Conservation (phyloP, 2,888 invertebrate genomes). For the Diaperis boleti region DNA sequence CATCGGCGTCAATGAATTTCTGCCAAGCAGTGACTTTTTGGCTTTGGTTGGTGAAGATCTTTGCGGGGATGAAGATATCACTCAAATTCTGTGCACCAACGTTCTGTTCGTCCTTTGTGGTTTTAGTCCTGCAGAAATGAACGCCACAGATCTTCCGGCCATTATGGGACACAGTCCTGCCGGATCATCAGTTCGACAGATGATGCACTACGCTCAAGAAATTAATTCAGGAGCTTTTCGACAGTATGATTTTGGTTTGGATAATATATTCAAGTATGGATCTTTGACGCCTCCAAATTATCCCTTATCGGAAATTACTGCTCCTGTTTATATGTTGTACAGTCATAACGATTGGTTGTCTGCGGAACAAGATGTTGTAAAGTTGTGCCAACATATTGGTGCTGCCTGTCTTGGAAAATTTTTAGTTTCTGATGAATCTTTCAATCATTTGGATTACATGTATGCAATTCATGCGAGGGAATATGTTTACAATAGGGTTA, state of each 20-base stretch:
- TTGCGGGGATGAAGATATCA: slow-evolving; percentile 41
- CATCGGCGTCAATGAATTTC: slow-evolving; percentile 73
- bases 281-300: slow-evolving; percentile 22
- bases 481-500: slow-evolving; percentile 48
- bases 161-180: slow-evolving; percentile 55
- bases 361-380: slow-evolving; percentile 58
- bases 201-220: slow-evolving; percentile 72
- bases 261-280: slow-evolving; percentile 27
- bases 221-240: slow-evolving; percentile 54
- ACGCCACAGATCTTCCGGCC: slow-evolving; percentile 54
- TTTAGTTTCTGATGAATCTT: slow-evolving; percentile 66
- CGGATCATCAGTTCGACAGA: slow-evolving; percentile 71
- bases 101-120: slow-evolving; percentile 60
- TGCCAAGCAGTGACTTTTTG: slow-evolving; percentile 71
- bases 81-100: slow-evolving; percentile 57
- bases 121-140: slow-evolving; percentile 59
- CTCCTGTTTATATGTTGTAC: slow-evolving; percentile 66
- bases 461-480: slow-evolving; percentile 67
- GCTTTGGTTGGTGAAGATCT: slow-evolving; percentile 50
- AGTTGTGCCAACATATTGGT: no score
- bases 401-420: slow-evolving; percentile 66
- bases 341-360: slow-evolving; percentile 69
- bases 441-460: slow-evolving; percentile 72
- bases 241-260: slow-evolving; percentile 70
- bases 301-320: slow-evolving; percentile 20